Conservation (phyloP, 2,113 vertebrate genomes). For the Fulmarus glacialis region DNA sequence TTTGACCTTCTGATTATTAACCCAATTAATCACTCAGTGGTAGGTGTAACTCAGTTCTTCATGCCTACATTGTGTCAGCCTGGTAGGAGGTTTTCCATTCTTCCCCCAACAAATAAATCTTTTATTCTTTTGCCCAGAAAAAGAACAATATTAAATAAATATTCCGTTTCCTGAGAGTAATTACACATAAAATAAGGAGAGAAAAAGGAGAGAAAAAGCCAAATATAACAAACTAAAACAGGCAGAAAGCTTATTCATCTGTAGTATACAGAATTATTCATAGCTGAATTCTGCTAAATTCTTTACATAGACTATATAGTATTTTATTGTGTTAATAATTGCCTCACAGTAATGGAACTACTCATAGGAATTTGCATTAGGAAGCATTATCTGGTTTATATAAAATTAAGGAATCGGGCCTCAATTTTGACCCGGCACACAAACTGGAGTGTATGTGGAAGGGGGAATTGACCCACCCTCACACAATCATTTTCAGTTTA, state of each 20-base stretch:
- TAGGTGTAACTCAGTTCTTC: conserved; percentile 28
- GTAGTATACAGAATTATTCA: not conserved
- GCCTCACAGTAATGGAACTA: not conserved
- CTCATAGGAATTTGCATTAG: not conserved
- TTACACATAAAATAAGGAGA: not conserved
- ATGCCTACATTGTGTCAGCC: not conserved
- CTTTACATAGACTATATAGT: not conserved
- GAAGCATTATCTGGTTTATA: not conserved
- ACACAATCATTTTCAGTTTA: not conserved
- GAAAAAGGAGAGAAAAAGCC: not conserved
- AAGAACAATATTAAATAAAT: conserved; percentile 15
- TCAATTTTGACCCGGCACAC: fast-evolving
- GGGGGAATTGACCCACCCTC: not conserved
- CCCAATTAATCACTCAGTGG: conserved; percentile 39
- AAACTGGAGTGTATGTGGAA: not conserved
- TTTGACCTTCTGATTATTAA: conserved; percentile 48
- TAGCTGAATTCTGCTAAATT: not conserved
- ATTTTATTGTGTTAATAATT: not conserved
- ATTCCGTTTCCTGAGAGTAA: not conserved
- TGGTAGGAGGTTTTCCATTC: conserved; percentile 6
- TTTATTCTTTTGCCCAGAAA: conserved; percentile 24
- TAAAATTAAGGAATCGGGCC: not conserved
- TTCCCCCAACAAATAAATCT: not conserved
- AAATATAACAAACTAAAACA: not conserved
- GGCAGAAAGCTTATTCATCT: not conserved